Evolutionary conservation across 2,113 vertebrate species (phyloP).

Genomic region (Agelaius phoeniceus): DNA sequence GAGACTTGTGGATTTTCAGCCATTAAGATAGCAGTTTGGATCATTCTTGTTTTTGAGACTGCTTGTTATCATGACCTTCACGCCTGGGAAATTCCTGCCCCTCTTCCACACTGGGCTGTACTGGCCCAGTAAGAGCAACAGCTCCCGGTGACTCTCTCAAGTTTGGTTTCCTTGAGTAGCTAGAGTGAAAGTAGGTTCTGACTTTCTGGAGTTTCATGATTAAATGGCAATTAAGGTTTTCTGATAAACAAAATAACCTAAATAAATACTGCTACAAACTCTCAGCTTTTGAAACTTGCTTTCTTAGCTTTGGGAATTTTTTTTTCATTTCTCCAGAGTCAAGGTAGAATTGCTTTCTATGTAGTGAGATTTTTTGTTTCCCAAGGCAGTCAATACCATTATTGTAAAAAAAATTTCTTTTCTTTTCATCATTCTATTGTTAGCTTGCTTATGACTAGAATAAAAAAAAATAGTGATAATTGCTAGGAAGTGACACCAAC

Average conservation of each 20-base stretch:
- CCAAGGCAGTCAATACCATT: neutral
- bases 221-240: neutral
- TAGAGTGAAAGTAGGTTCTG: neutral
- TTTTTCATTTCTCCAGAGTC: neutral
- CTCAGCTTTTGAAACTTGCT: neutral
- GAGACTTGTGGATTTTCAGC: neutral
- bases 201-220: neutral
- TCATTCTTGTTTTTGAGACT: neutral
- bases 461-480: neutral
- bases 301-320: neutral
- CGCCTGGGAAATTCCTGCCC: neutral
- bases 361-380: neutral
- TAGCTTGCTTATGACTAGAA: neutral
- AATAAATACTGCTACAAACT: neutral
- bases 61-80: neutral
- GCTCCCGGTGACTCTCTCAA: neutral
- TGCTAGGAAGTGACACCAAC: neutral
- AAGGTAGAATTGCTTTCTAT: neutral
- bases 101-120: accelerated
- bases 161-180: neutral
- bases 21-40: neutral
- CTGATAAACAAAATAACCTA: neutral
- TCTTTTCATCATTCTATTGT: neutral
- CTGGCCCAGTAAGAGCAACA: accelerated
- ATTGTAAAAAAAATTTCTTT: neutral